These are phyloP conservation scores for Amblyopsis hoosieri DNA, from an alignment of 2,797 vertebrate species.

Conservation along the genomic window DNA sequence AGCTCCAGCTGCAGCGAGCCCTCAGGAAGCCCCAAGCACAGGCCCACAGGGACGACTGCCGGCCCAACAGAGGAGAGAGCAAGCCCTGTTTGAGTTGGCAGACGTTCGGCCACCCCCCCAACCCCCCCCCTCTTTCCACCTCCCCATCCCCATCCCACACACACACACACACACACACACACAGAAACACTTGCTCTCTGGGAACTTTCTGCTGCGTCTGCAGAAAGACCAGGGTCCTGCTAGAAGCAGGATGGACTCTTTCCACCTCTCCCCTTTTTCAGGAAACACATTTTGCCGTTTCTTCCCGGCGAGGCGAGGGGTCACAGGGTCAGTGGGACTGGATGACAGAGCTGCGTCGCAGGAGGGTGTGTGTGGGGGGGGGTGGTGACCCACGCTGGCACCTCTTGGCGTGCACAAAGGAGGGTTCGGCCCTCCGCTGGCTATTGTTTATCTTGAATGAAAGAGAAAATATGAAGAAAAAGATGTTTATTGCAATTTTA, in stretches of 20 bases:
- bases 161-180: no score
- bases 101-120: constrained; percentile 79
- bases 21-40: constrained; percentile 88
- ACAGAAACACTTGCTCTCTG: constrained; percentile 15
- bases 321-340: constrained; percentile 27
- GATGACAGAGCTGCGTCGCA: constrained; percentile 37
- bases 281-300: constrained; percentile 97
- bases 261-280: constrained; percentile 93
- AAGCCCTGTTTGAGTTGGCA: constrained; percentile 94
- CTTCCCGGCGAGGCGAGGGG: constrained; percentile 62
- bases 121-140: no score
- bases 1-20: constrained; percentile 92
- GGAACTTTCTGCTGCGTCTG: constrained; percentile 93
- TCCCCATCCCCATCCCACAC: no score
- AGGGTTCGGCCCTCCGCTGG: constrained; percentile 14
- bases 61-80: constrained; percentile 56
- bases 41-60: constrained; percentile 82
- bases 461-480: constrained; percentile 25
- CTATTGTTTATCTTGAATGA: constrained; percentile 48
- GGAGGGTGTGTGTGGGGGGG: no score
- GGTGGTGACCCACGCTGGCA: constrained; percentile 70
- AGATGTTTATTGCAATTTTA: constrained; percentile 66
- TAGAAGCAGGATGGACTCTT: constrained; percentile 89
- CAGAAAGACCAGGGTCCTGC: constrained; percentile 87
- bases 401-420: constrained; percentile 26